phyloP scores from a whole-genome alignment of 1,140 invertebrate genomes.

The Halesus radiatus region DNA sequence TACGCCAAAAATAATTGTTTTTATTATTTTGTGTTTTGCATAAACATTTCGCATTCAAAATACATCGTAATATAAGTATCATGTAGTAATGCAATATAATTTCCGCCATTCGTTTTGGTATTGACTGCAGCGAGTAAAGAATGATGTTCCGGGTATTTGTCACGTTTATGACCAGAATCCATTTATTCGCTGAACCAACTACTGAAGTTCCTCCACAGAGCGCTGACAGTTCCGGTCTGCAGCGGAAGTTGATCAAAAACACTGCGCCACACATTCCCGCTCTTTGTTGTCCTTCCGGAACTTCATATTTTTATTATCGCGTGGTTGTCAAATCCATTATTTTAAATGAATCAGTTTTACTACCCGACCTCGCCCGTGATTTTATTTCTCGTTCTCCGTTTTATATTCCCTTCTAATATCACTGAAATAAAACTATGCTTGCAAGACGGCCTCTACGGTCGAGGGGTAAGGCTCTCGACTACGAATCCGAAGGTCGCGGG shows the following conservation, averaged over 20 bases:
- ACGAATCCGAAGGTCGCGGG: no score
- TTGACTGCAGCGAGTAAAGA: background rate
- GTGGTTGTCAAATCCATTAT: background rate
- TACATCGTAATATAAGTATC: background rate
- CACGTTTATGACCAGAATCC: background rate
- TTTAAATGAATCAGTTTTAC: no score
- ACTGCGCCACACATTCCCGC: background rate
- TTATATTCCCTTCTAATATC: no score
- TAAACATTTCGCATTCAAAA: background rate
- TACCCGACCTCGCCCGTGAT: no score
- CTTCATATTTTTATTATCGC: background rate
- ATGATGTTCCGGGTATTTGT: slow-evolving; percentile 11
- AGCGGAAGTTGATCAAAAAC: slow-evolving; percentile 4
- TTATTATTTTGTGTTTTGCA: background rate
- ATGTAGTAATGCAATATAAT: background rate
- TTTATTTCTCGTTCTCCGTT: no score
- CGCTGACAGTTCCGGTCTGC: slow-evolving; percentile 10
- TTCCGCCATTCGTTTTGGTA: background rate
- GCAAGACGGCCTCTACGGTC: no score
- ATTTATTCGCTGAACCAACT: slow-evolving; percentile 1
- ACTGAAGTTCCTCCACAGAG: background rate
- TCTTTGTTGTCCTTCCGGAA: background rate
- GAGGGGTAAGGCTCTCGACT: no score
- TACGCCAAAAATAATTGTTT: no score
- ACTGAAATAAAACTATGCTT: no score